phyloP scores from a whole-genome alignment of 2,797 vertebrate genomes.

The Acipenser transmontanus region DNA sequence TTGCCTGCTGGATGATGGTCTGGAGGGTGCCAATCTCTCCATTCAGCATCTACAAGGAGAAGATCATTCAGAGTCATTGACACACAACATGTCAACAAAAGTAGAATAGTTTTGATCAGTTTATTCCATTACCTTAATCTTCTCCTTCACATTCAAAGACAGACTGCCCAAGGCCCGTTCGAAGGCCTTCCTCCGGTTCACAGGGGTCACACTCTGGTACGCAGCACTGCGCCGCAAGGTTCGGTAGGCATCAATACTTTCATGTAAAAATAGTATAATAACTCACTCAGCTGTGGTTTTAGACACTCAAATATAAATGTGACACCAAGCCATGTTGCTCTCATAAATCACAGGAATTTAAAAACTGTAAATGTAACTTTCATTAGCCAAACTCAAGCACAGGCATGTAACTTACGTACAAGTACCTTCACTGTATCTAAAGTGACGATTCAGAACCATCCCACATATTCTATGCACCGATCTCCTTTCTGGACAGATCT shows the following conservation, averaged over 20 bases:
- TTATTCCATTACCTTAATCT: constrained; percentile 41
- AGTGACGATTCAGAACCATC: too few relatives aligned
- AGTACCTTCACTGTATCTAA: too few relatives aligned
- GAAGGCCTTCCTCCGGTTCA: constrained; percentile 29
- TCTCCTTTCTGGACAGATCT: neutral
- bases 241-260: constrained; percentile 63
- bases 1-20: constrained; percentile 62
- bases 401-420: too few relatives aligned
- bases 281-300: too few relatives aligned
- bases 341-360: too few relatives aligned
- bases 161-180: constrained; percentile 32
- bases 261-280: constrained; percentile 11
- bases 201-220: constrained; percentile 41
- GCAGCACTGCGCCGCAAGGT: constrained; percentile 46
- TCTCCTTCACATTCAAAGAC: constrained; percentile 48
- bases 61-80: neutral
- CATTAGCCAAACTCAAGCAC: too few relatives aligned
- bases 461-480: too few relatives aligned
- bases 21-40: constrained; percentile 60
- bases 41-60: constrained; percentile 45
- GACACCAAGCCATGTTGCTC: too few relatives aligned
- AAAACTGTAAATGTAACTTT: too few relatives aligned
- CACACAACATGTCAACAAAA: neutral
- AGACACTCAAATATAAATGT: too few relatives aligned
- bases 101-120: neutral